Evolutionary conservation across 1,140 invertebrate genomes (phyloP).

Genomic region (Megalopta genalis): DNA sequence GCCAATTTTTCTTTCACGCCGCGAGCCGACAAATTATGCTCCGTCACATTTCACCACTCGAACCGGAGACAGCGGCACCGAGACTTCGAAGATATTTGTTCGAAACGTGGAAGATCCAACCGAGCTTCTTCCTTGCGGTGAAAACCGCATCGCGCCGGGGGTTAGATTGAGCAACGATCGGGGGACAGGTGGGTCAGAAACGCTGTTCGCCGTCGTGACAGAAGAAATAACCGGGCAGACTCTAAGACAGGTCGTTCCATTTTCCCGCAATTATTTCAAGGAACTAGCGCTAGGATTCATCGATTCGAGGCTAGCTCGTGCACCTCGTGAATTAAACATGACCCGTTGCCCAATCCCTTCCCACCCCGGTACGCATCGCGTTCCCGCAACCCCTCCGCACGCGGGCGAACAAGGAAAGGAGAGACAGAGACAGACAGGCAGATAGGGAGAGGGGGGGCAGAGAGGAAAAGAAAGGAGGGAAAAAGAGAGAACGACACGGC

Average conservation of each 20-base stretch:
- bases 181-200: too few species aligned
- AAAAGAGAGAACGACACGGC: conserved; percentile 8
- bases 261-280: neutral
- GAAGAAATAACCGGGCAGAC: neutral
- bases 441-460: conserved; percentile 29
- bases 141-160: too few species aligned
- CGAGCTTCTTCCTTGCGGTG: too few species aligned
- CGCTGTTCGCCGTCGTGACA: neutral
- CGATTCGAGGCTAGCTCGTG: conserved; percentile 23
- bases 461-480: conserved; percentile 5
- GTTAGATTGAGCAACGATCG: too few species aligned
- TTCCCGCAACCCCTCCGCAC: conserved; percentile 13
- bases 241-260: neutral
- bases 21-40: too few species aligned
- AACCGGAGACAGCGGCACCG: too few species aligned
- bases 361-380: conserved; percentile 24
- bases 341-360: conserved; percentile 25
- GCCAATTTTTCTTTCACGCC: too few species aligned
- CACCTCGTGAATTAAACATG: conserved; percentile 46
- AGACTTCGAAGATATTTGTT: too few species aligned
- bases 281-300: conserved; percentile 9
- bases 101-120: too few species aligned
- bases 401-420: neutral
- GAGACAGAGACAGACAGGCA: too few species aligned
- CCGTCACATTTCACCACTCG: too few species aligned